Evolutionary conservation across 2,797 vertebrate species (phyloP).

Genomic region (Coccyzus lansbergi): DNA sequence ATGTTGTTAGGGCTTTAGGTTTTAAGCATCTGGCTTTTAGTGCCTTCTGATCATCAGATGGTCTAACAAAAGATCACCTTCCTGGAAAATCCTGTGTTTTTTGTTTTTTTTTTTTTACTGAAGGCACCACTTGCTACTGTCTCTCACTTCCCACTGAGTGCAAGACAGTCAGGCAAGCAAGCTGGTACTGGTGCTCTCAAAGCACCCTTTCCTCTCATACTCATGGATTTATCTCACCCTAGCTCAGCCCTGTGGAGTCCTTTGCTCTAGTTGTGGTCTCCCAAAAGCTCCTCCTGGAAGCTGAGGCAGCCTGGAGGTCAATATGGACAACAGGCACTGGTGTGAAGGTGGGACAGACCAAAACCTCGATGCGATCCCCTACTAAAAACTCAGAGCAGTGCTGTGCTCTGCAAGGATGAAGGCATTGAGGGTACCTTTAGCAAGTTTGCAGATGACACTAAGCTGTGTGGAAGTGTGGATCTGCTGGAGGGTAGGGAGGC

Average conservation of each 20-base stretch:
- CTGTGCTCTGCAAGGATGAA: background rate
- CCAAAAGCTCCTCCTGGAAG: background rate
- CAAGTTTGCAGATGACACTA: too few relatives aligned
- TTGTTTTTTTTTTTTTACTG: too few relatives aligned
- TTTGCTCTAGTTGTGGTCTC: background rate
- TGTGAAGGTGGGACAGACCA: background rate
- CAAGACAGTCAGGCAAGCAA: background rate
- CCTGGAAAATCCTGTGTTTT: background rate
- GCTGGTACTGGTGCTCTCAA: background rate
- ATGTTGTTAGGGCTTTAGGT: background rate
- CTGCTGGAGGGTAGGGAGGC: too few relatives aligned
- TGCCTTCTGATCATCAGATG: background rate
- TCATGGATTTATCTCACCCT: background rate
- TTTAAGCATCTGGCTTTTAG: background rate
- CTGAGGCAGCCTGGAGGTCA: background rate
- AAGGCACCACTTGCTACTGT: background rate
- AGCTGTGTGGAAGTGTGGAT: too few relatives aligned
- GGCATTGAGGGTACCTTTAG: too few relatives aligned
- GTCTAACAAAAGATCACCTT: background rate
- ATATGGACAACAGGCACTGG: background rate
- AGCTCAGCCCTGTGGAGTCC: background rate
- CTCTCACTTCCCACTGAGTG: accelerated
- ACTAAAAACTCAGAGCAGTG: background rate
- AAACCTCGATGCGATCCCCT: background rate
- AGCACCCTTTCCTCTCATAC: background rate